Conservation (phyloP, 2,113 vertebrate species). For the Leiothrix lutea region DNA sequence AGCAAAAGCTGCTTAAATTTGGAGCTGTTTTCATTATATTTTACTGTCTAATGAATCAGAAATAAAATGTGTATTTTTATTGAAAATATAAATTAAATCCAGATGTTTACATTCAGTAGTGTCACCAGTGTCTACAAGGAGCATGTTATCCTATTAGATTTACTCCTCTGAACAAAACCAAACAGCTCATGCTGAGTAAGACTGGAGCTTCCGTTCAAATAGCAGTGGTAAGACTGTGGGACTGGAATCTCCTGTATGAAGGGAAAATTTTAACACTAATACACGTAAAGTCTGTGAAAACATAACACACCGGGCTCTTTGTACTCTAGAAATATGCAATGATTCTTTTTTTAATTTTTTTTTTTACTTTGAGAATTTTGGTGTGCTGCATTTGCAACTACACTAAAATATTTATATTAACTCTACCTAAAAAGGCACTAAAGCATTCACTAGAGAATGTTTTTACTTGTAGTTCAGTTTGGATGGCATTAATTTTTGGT, state of each 20-base stretch:
- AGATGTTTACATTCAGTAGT: background rate
- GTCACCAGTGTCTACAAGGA: background rate
- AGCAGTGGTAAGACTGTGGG: conserved; percentile 39
- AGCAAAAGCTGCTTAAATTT: background rate
- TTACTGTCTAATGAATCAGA: background rate
- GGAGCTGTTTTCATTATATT: background rate
- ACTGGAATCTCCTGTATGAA: conserved; percentile 45
- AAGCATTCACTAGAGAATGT: background rate
- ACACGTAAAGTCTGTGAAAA: conserved; percentile 22
- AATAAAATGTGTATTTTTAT: background rate
- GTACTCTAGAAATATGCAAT: background rate
- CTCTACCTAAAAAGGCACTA: background rate
- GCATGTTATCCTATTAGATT: background rate
- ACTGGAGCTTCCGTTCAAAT: conserved; percentile 5
- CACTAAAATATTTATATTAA: background rate
- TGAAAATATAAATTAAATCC: background rate
- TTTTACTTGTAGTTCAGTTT: background rate
- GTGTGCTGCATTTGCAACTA: background rate
- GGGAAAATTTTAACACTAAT: conserved; percentile 23
- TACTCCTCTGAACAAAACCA: background rate
- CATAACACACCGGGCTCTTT: conserved; percentile 42
- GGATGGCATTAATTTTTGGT: background rate
- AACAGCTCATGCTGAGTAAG: conserved; percentile 17
- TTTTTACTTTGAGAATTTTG: background rate
- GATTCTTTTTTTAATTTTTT: background rate